Evolutionary conservation across 2,888 invertebrate species (phyloP).

Genomic region (Erynnis tages): DNA sequence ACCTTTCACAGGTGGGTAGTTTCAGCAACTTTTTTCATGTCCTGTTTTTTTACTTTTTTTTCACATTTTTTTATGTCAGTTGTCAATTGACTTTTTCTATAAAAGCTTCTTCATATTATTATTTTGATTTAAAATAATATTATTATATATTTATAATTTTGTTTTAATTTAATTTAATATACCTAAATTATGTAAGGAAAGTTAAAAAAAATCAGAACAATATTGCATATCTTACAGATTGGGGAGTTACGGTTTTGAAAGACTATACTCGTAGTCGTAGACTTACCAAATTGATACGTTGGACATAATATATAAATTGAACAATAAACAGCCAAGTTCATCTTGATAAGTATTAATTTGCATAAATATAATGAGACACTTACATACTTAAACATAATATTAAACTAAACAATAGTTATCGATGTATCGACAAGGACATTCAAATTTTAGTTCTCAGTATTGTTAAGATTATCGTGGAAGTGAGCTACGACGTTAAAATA

Average conservation of each 20-base stretch:
- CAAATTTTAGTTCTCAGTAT: conserved; percentile 23
- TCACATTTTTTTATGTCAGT: conserved; percentile 15
- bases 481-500: neutral
- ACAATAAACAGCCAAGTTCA: conserved; percentile 51
- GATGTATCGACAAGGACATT: conserved; percentile 40
- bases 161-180: too few relatives aligned
- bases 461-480: conserved; percentile 18
- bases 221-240: conserved; percentile 24
- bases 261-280: too few relatives aligned
- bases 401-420: conserved; percentile 40
- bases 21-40: conserved; percentile 12
- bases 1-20: conserved; percentile 85
- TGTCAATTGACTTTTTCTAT: neutral
- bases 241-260: conserved; percentile 28
- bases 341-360: conserved; percentile 51
- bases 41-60: neutral
- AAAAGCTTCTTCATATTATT: neutral
- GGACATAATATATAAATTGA: too few relatives aligned
- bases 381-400: conserved; percentile 39
- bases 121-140: neutral
- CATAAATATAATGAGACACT: conserved; percentile 49
- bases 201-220: conserved; percentile 10
- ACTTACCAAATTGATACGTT: conserved; percentile 41
- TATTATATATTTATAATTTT: too few relatives aligned
- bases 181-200: too few relatives aligned